phyloP scores from a whole-genome alignment of 2,797 vertebrate genomes.

The Brachyrhaphis roseni region DNA sequence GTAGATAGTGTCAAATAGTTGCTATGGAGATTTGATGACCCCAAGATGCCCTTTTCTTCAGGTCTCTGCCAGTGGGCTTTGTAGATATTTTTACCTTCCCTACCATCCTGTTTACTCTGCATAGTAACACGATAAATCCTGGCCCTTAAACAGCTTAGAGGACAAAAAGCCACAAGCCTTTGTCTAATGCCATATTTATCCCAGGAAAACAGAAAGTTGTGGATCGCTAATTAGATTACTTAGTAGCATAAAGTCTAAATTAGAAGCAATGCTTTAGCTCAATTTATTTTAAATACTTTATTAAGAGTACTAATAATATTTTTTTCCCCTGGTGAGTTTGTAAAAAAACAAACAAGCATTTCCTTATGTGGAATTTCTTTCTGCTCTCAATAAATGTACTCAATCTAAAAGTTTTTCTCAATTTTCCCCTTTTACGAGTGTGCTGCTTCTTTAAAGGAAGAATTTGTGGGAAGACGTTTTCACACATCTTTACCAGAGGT shows the following conservation, averaged over 20 bases:
- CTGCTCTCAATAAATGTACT: background rate
- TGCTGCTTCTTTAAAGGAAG: background rate
- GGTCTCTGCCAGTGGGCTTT: background rate
- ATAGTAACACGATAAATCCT: background rate
- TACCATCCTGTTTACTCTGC: background rate
- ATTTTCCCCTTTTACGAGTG: background rate
- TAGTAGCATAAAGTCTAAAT: background rate
- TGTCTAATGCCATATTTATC: background rate
- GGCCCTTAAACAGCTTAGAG: background rate
- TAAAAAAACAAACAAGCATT: background rate
- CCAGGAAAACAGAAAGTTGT: background rate
- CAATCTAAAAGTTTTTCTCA: background rate
- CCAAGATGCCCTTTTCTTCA: background rate
- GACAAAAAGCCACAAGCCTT: background rate
- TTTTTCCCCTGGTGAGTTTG: background rate
- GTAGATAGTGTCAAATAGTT: background rate
- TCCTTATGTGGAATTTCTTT: background rate
- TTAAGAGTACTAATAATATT: background rate
- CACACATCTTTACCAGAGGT: background rate
- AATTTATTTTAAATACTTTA: background rate
- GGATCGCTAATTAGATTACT: background rate
- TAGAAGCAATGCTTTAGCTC: background rate
- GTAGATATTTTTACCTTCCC: background rate
- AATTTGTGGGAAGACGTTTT: background rate
- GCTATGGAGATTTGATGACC: background rate